These are phyloP conservation scores for Herminia tarsipennalis DNA, from an alignment of 2,888 invertebrate genomes.

Conservation along the genomic window DNA sequence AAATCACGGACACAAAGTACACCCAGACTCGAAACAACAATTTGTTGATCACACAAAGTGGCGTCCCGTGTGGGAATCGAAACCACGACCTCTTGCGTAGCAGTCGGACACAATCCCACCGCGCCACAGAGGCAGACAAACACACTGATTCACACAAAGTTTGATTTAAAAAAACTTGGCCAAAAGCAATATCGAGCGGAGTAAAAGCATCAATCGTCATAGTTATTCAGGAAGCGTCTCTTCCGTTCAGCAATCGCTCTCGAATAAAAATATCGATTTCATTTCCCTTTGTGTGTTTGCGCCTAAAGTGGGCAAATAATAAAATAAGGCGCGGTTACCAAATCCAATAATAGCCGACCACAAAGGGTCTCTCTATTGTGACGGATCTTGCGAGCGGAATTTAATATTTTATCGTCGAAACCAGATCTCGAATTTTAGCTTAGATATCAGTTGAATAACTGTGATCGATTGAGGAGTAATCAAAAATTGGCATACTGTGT, in stretches of 20 bases:
- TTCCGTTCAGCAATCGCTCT: conserved; percentile 40
- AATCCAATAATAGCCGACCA: conserved; percentile 62
- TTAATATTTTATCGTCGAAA: conserved; percentile 60
- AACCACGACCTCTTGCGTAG: too few relatives aligned
- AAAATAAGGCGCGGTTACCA: conserved; percentile 56
- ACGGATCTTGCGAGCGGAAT: conserved; percentile 58
- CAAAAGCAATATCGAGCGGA: conserved; percentile 15
- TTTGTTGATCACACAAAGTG: too few relatives aligned
- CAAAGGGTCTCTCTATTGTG: conserved; percentile 56
- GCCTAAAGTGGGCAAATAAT: conserved; percentile 56
- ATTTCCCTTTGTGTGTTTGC: conserved; percentile 59
- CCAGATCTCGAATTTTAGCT: conserved; percentile 29
- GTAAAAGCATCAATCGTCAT: conserved; percentile 41
- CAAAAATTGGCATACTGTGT: too few relatives aligned
- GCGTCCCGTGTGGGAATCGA: too few relatives aligned
- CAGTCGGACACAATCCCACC: too few relatives aligned
- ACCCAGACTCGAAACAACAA: too few relatives aligned
- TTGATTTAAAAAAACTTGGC: conserved; percentile 20
- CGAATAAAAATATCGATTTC: conserved; percentile 62
- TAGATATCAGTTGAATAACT: conserved; percentile 3
- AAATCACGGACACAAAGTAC: too few relatives aligned
- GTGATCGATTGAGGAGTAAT: too few relatives aligned
- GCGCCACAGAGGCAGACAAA: too few relatives aligned
- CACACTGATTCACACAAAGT: too few relatives aligned
- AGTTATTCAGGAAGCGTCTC: conserved; percentile 54